Conservation (phyloP, 2,797 vertebrate species). For the Esox lucius region DNA sequence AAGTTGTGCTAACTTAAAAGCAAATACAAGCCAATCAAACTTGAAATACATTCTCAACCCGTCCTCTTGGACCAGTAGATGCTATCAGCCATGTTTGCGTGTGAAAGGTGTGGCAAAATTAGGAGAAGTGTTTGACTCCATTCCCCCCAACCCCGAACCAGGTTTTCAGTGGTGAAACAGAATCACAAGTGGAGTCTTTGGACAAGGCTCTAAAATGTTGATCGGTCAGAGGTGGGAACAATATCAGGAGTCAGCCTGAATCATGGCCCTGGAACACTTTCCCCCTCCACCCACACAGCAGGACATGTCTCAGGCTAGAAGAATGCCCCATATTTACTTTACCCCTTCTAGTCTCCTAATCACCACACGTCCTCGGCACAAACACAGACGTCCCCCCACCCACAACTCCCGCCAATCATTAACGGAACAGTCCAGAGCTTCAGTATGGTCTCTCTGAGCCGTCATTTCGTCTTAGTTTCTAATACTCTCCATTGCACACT, state of each 20-base stretch:
- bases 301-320: slow-evolving; percentile 57
- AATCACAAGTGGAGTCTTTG: slow-evolving; percentile 48
- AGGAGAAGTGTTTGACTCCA: slow-evolving; percentile 18
- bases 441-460: slow-evolving; percentile 39
- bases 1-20: not conserved
- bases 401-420: slow-evolving; percentile 20
- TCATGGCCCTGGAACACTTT: slow-evolving; percentile 22
- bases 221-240: slow-evolving; percentile 39
- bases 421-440: slow-evolving; percentile 32
- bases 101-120: slow-evolving; percentile 36
- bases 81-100: slow-evolving; percentile 50
- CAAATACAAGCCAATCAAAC: slow-evolving; percentile 38
- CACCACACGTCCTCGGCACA: slow-evolving; percentile 44
- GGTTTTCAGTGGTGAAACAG: slow-evolving; percentile 36
- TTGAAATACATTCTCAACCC: slow-evolving; percentile 26
- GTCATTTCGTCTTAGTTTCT: slow-evolving; percentile 44
- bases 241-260: slow-evolving; percentile 46
- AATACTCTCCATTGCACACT: slow-evolving; percentile 33
- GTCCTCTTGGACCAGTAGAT: too few species aligned
- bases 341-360: slow-evolving; percentile 52
- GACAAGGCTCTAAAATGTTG: slow-evolving; percentile 36
- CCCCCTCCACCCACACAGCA: slow-evolving; percentile 61
- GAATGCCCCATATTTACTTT: slow-evolving; percentile 68
- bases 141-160: slow-evolving; percentile 23
- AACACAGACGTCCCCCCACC: slow-evolving; percentile 38